phyloP scores from a whole-genome alignment of 30 jellyfish, hydroid and myxozoan genomes.

The Hydractinia echinata region DNA sequence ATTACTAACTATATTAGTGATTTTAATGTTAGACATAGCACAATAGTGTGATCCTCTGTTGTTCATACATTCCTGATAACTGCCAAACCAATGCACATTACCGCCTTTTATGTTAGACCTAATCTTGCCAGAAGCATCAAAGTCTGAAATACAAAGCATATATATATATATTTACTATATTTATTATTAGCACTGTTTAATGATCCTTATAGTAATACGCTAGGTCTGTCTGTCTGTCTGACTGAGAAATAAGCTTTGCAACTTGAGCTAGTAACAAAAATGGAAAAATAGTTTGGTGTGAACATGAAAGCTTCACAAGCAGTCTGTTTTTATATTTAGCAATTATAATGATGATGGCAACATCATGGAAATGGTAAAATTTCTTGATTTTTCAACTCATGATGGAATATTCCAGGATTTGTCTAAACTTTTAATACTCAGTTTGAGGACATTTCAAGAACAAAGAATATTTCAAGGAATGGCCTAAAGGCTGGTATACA shows the following conservation, averaged over 20 bases:
- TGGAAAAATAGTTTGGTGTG: background rate
- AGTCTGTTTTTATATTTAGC: too few species aligned
- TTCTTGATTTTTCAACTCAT: too few species aligned
- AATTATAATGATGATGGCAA: too few species aligned
- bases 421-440: too few species aligned
- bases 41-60: slow-evolving; percentile 17
- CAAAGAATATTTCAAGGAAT: too few species aligned
- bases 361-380: too few species aligned
- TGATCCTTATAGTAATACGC: background rate
- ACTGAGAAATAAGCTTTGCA: background rate
- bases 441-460: too few species aligned
- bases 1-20: background rate
- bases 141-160: background rate
- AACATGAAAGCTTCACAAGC: too few species aligned
- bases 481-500: too few species aligned
- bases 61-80: slow-evolving; percentile 22
- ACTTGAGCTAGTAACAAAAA: background rate
- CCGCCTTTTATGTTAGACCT: slow-evolving; percentile 4
- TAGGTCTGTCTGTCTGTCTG: background rate
- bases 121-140: slow-evolving; percentile 26
- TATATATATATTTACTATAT: too few species aligned
- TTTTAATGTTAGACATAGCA: background rate
- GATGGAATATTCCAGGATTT: too few species aligned
- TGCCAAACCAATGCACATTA: slow-evolving; percentile 15
- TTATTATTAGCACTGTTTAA: background rate